These are phyloP conservation scores for Larimichthys polyactis DNA, from an alignment of 2,113 vertebrate genomes.

Conservation along the genomic window DNA sequence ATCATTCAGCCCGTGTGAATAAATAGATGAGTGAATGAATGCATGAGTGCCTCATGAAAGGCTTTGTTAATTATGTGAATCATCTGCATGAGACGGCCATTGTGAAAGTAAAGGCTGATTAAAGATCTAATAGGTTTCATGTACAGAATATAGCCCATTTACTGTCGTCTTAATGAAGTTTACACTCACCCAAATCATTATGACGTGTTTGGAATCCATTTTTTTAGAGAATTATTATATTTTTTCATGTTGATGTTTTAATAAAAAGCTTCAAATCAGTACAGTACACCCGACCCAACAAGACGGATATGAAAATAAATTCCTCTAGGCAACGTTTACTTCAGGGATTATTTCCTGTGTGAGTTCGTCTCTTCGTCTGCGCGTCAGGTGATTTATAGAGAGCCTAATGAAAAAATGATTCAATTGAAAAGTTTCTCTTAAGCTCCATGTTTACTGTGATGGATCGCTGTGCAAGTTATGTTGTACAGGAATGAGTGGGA, in stretches of 20 bases:
- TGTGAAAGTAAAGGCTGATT: constrained; percentile 21
- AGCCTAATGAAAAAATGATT: background rate
- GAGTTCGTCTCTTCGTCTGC: background rate
- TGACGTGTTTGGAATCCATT: background rate
- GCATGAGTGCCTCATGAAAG: constrained; percentile 20
- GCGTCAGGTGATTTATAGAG: constrained; percentile 16
- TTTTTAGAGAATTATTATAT: background rate
- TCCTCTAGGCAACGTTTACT: background rate
- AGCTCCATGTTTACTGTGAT: constrained; percentile 5
- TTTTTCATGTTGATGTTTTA: background rate
- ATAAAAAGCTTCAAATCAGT: constrained; percentile 5
- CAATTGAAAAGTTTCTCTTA: background rate
- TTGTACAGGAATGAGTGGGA: background rate
- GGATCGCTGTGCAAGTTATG: background rate
- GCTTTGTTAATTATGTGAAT: constrained; percentile 35
- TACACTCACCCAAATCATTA: background rate
- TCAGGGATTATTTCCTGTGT: background rate
- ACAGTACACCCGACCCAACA: background rate
- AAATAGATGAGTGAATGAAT: constrained; percentile 45
- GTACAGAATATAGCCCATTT: background rate
- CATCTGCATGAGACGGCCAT: constrained; percentile 19
- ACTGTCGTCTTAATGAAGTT: background rate
- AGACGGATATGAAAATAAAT: background rate
- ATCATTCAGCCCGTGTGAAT: constrained; percentile 21
- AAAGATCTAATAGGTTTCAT: background rate